Base-by-base conservation (phyloP, 2,797 vertebrate species). In the Protonibea diacanthus region DNA sequence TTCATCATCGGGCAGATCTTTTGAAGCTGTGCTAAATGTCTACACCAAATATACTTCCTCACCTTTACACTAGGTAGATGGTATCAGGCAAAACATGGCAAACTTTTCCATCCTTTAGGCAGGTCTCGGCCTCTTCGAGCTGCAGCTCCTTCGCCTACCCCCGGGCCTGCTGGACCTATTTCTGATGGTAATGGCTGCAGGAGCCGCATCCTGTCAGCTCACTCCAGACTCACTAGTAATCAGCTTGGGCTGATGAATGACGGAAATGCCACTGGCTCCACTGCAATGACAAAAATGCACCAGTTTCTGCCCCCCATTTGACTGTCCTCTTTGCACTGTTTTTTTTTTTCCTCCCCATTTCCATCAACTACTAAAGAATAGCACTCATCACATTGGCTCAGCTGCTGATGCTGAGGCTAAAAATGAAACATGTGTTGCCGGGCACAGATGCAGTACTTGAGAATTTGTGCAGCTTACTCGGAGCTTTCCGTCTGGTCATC, bases 141-240 rank as follows among this genome's bases (percentile, higher is more conserved):
- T 76, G 72, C 82, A 74, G 82, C 86, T 78, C 56, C 56, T 59
- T 83, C 12, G 68, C 81, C 77, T 82, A 78, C 78, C 85, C 82
- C 65, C 59, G 56, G 89, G 90, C 90, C 90, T 59, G 83, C 93
- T 93, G 92, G 82, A 94, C 92, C 82, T 87, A 91, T 92, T 95
- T 94, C 84, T 94, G 94, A 93, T 93, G 94, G 90, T 92, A 95
- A 95, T 86, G 87, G 82, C 92, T 79, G 64, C 91, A 92, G 94
- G 91, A 95, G 93, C 86, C 68, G 75, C 95, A 94, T 94, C 94
- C 93, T 95, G 93, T 94, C 95, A 93, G 93, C 89, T 93, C 93
- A 91, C 89, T 92, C 89, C 91, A 93, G 75, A 91, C 89, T 90
- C 86, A 64, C 74, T 81, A 92, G 94, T 94, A 94, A 96, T 95